Base-by-base conservation (phyloP, 2,113 vertebrate species). In the Hyperopisus bebe region DNA sequence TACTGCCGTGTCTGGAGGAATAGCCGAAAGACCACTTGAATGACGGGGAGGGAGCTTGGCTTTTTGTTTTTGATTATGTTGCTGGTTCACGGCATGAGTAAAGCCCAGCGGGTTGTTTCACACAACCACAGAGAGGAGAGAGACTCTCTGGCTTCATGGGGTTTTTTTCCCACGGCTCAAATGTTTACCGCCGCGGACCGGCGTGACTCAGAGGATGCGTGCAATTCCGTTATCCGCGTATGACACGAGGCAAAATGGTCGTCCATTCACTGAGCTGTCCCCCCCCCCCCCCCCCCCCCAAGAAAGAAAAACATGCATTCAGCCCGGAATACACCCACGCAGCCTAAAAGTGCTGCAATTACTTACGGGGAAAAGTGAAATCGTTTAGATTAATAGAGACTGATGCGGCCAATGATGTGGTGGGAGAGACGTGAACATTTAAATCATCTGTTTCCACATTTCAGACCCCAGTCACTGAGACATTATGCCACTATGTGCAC, bases 41-140 rank as follows among this genome's bases (percentile, higher is more conserved):
- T 88, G 90, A 80, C 85, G 51, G 44, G 53, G 85, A 90, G 89
- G n/a, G 90, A 90, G 88, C 87, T 35, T 77, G 80, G 87, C 31
- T 66, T 51, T 90, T 85, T 87, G 89, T 90, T 91, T 91, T 91
- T 90, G 87, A 90, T 91, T 90, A 90, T 87, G 53, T 86, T 90
- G 70, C 83, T 70, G 48, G 39, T 91, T 55, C 90, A 91, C 55
- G 50, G 86, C 88, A 91, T 90, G 90, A 91, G 87, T 88, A 83
- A 90, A 91, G 87, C 91, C 74, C 50, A 85, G 42, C 74, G 86
- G 24, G 83, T 88, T 84, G 44, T 83, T 89, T 80, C 21, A 85
- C 66, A 39, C 44, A 0, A 86, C 90, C 88, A 31, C 90, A 53
- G 58, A 70, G 35, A 88, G 85, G 86, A 87, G 82, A 85, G 89